Base-by-base conservation (phyloP, 2,888 invertebrate genomes). In the Calameuta pallipes region DNA sequence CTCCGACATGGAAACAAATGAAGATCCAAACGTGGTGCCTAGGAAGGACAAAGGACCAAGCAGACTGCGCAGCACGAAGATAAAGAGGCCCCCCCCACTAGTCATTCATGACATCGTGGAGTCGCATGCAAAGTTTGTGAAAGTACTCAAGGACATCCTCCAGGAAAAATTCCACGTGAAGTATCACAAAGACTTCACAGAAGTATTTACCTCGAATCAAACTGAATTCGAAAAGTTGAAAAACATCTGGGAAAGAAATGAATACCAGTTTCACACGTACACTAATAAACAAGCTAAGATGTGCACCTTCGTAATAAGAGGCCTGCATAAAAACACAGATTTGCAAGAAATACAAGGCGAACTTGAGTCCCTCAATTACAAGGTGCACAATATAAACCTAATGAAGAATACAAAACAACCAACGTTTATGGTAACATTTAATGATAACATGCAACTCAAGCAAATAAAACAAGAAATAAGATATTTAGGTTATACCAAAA, bases 81-180 rank as follows among this genome's bases (percentile, higher is more conserved):
- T 11, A 73, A 74, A 69, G 69, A 68, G 56, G 13, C 81, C 79
- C 73, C 79, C 78, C 1, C 79, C 81, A 33, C 34, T 81, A 33
- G 81, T 81, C 9, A 41, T 79, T 1, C 79, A 81, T 71, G 79
- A 74, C 1, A 76, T 33, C 15, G 71, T 79, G 1, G 68, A 79
- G 37, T 71, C 75, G 4, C 79, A 79, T 4, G 73, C 56, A 13
- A 56, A 56, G 69, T 73, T 81, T 3, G 68, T 79, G 3, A 69
- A 74, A 68, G 34, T 36, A 41, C 73, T 79, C 2, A 79, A 78
- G 33, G 69, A 73, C 23, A 69, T 73, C 11, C 31, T 75, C 1
- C 69, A 37, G 31, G 69, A 77, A 70, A 78, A 78, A 79, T 81
- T 78, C 68, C 68, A 73, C 9, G 36, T 79, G 33, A 79, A 81